phyloP scores from a whole-genome alignment of 2,113 vertebrate genomes.

The Phodopus roborovskii region DNA sequence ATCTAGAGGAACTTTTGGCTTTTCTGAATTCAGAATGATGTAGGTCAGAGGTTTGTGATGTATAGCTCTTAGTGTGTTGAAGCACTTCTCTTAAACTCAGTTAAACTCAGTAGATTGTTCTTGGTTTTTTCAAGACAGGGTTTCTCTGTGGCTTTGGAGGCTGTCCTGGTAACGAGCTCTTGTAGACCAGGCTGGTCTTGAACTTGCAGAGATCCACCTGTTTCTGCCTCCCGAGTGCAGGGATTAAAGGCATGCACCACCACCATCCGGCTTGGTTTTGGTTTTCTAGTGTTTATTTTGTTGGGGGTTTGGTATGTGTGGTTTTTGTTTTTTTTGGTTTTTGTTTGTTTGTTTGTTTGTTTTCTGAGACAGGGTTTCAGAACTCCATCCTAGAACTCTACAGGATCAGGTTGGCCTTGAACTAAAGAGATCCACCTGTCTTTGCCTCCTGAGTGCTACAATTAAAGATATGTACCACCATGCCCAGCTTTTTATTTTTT shows the following conservation, averaged over 20 bases:
- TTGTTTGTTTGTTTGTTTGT: not conserved
- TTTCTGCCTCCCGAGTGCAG: too few relatives aligned
- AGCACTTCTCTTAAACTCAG: not conserved
- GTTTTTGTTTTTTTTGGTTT: not conserved
- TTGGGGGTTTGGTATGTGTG: not conserved
- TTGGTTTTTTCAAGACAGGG: not conserved
- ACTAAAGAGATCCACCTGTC: not conserved
- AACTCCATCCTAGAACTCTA: not conserved
- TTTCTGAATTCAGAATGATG: not conserved
- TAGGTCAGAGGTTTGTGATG: not conserved
- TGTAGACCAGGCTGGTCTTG: too few relatives aligned
- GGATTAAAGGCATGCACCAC: too few relatives aligned
- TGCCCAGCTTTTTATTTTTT: not conserved
- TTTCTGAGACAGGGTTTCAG: not conserved
- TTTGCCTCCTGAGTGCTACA: not conserved
- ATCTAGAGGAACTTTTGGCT: not conserved
- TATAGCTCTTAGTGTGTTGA: not conserved
- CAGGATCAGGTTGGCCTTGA: not conserved
- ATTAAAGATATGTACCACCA: not conserved
- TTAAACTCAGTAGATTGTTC: not conserved
- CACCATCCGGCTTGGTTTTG: not conserved
- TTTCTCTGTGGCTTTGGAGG: too few relatives aligned
- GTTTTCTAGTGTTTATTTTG: not conserved
- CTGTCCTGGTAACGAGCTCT: too few relatives aligned
- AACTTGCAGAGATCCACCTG: too few relatives aligned